phyloP scores from a whole-genome alignment of 2,888 invertebrate genomes.

The Cryptus viduatorius region DNA sequence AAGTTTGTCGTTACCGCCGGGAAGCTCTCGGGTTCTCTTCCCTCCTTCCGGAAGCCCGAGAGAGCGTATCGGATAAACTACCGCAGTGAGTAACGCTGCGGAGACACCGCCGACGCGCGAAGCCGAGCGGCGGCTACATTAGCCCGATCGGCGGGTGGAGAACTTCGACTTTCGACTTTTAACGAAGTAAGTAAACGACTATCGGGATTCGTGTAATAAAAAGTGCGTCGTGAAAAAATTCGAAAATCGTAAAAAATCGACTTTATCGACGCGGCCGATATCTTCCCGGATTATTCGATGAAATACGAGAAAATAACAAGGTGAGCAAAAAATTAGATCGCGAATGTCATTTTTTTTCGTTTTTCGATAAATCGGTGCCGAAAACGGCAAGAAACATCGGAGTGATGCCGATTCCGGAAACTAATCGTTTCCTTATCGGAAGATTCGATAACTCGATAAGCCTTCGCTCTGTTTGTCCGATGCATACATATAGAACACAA shows the following conservation, averaged over 20 bases:
- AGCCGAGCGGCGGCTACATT: constrained; percentile 40
- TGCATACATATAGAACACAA: constrained; percentile 33
- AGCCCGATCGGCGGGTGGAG: constrained; percentile 29
- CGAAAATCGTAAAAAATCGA: too few relatives aligned
- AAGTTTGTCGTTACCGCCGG: constrained; percentile 50
- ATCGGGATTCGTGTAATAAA: background rate
- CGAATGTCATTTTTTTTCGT: too few relatives aligned
- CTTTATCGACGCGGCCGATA: too few relatives aligned
- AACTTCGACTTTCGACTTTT: background rate
- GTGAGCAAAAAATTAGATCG: background rate
- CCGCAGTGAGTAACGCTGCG: constrained; percentile 67
- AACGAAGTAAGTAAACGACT: background rate
- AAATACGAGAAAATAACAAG: background rate
- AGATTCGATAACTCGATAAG: constrained; percentile 60
- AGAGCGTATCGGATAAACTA: constrained; percentile 57
- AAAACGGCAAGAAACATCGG: background rate
- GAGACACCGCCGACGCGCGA: constrained; percentile 45
- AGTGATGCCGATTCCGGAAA: constrained; percentile 23
- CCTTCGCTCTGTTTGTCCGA: constrained; percentile 50
- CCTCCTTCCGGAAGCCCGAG: background rate
- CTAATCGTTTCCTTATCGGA: constrained; percentile 64
- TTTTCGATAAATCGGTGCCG: background rate
- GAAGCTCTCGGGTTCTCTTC: background rate
- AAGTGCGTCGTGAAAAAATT: too few relatives aligned
- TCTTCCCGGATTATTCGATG: background rate